Conservation (phyloP, 2,797 vertebrate genomes). For the Ctenopoma kingsleyae region DNA sequence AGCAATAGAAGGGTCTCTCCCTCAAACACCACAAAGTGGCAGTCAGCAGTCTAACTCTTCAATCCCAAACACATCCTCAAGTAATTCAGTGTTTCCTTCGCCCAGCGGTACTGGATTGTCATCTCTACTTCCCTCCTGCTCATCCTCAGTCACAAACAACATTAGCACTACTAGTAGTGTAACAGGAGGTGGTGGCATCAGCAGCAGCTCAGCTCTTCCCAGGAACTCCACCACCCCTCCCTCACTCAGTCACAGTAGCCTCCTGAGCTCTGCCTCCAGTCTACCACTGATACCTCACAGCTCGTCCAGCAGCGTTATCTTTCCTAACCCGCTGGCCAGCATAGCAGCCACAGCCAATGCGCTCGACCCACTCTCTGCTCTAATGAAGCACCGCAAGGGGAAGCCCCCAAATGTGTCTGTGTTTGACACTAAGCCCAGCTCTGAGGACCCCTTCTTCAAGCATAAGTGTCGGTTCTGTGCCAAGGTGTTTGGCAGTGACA, state of each 20-base stretch:
- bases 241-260: slow-evolving; percentile 88
- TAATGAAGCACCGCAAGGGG: slow-evolving; percentile 99
- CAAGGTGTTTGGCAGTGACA: slow-evolving; percentile 99
- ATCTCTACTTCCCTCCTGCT: slow-evolving; percentile 83
- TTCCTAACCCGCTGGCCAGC: slow-evolving; percentile 97
- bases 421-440: slow-evolving; percentile 96
- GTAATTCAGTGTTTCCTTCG: slow-evolving; percentile 81
- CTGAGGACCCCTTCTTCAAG: slow-evolving; percentile 99
- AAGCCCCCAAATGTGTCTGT: slow-evolving; percentile 98
- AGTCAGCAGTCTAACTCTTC: slow-evolving; percentile 87
- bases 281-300: slow-evolving; percentile 98
- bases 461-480: slow-evolving; percentile 99
- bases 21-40: slow-evolving; percentile 87
- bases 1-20: slow-evolving; percentile 86
- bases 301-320: slow-evolving; percentile 96
- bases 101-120: slow-evolving; percentile 82
- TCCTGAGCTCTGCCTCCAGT: slow-evolving; percentile 90
- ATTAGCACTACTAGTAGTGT: slow-evolving; percentile 73
- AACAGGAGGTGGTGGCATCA: slow-evolving; percentile 73
- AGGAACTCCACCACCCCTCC: slow-evolving; percentile 90
- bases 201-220: slow-evolving; percentile 83
- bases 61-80: slow-evolving; percentile 82
- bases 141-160: slow-evolving; percentile 80
- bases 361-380: slow-evolving; percentile 93
- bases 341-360: slow-evolving; percentile 98